phyloP scores from a whole-genome alignment of 2,888 invertebrate genomes.

The Drosophila bunnanda region DNA sequence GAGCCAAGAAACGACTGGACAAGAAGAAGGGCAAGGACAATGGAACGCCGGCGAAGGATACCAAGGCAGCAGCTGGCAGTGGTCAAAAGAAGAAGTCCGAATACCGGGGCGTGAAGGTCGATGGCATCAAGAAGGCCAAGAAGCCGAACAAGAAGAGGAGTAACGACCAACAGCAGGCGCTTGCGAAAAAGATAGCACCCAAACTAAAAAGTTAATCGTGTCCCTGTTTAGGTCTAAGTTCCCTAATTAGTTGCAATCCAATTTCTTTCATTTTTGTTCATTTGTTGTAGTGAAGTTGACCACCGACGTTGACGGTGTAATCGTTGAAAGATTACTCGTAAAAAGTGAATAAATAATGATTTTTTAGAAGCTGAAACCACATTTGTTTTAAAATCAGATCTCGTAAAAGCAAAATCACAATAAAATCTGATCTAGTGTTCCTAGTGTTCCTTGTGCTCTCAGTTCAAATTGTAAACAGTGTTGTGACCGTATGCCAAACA shows the following conservation, averaged over 20 bases:
- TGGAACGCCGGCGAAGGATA: slow-evolving; percentile 16
- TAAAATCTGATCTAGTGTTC: neutral
- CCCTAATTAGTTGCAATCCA: slow-evolving; percentile 17
- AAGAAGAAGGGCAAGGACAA: slow-evolving; percentile 51
- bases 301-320: slow-evolving; percentile 16
- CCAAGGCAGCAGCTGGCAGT: neutral
- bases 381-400: neutral
- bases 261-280: slow-evolving; percentile 4
- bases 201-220: slow-evolving; percentile 47
- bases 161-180: slow-evolving; percentile 66
- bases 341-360: slow-evolving; percentile 5
- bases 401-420: neutral
- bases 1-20: slow-evolving; percentile 63
- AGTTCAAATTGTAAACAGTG: neutral
- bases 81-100: slow-evolving; percentile 77
- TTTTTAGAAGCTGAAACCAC: neutral
- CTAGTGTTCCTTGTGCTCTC: neutral
- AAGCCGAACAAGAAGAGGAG: slow-evolving; percentile 72
- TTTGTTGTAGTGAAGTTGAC: slow-evolving; percentile 7
- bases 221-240: slow-evolving; percentile 4
- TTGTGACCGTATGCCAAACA: neutral
- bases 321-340: slow-evolving; percentile 17
- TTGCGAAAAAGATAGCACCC: slow-evolving; percentile 84
- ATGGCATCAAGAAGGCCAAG: slow-evolving; percentile 73
- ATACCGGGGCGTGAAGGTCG: slow-evolving; percentile 81